Conservation (phyloP, 2,888 invertebrate genomes). For the Hemistola chrysoprasaria region DNA sequence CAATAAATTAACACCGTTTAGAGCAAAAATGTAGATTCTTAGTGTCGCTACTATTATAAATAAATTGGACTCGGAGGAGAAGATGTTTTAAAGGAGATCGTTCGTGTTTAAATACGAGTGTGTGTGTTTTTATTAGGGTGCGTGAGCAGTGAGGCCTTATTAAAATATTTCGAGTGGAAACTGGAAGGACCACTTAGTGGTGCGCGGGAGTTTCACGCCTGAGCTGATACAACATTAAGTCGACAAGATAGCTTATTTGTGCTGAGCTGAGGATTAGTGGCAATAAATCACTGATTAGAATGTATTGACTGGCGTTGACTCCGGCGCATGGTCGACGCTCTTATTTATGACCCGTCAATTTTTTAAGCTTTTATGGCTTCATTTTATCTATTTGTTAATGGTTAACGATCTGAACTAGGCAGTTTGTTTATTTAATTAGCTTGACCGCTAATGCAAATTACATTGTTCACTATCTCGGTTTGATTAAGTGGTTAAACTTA, state of each 20-base stretch:
- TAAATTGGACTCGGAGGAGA: constrained; percentile 62
- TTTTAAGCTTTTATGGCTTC: constrained; percentile 65
- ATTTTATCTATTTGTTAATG: constrained; percentile 65
- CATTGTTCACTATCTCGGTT: constrained; percentile 44
- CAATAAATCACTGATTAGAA: constrained; percentile 82
- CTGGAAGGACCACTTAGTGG: constrained; percentile 82
- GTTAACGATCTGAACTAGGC: constrained; percentile 53
- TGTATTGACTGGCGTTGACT: constrained; percentile 80
- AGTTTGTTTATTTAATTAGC: constrained; percentile 65
- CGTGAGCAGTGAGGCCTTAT: constrained; percentile 81
- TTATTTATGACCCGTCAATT: constrained; percentile 69
- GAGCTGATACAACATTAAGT: constrained; percentile 80
- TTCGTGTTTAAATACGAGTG: constrained; percentile 48
- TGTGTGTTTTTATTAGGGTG: constrained; percentile 79
- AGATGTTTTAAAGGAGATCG: constrained; percentile 59
- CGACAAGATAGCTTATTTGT: constrained; percentile 83
- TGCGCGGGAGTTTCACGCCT: constrained; percentile 82
- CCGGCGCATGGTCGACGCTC: constrained; percentile 60
- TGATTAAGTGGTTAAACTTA: constrained; percentile 38
- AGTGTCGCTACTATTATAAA: constrained; percentile 81
- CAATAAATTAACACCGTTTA: constrained; percentile 83
- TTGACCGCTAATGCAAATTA: constrained; percentile 51
- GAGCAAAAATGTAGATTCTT: constrained; percentile 81
- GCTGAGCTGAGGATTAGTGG: constrained; percentile 79
- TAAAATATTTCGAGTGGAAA: constrained; percentile 83